These are phyloP conservation scores for Pediacus dermestoides DNA, from an alignment of 2,888 invertebrate genomes.

Conservation along the genomic window DNA sequence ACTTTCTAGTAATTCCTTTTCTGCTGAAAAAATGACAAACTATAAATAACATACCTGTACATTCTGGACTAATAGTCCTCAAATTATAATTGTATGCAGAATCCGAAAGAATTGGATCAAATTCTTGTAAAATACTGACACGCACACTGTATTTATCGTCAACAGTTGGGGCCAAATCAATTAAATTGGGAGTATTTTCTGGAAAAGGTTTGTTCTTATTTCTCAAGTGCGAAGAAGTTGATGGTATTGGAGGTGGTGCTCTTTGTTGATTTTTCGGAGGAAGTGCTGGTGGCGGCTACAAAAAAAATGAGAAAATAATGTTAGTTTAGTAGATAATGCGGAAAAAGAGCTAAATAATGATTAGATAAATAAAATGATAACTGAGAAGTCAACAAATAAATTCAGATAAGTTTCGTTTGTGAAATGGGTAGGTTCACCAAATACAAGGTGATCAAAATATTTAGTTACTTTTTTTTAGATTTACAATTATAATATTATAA, in stretches of 20 bases:
- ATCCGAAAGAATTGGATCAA: conserved; percentile 74
- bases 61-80: conserved; percentile 48
- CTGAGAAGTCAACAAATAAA: too few relatives aligned
- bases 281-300: conserved; percentile 39
- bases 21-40: too few relatives aligned
- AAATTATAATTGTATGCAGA: conserved; percentile 48
- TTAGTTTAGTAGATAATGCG: too few relatives aligned
- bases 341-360: too few relatives aligned
- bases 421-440: too few relatives aligned
- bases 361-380: too few relatives aligned
- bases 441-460: too few relatives aligned
- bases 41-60: conserved; percentile 49
- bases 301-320: too few relatives aligned
- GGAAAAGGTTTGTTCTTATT: neutral
- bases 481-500: too few relatives aligned
- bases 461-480: too few relatives aligned
- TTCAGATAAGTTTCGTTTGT: too few relatives aligned
- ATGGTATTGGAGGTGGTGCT: conserved; percentile 38
- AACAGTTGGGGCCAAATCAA: conserved; percentile 54
- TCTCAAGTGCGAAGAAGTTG: conserved; percentile 24
- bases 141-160: conserved; percentile 55
- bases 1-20: too few relatives aligned
- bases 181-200: conserved; percentile 48
- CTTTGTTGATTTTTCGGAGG: conserved; percentile 46
- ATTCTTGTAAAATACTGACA: conserved; percentile 78